A percentile compares a stretch with the other conserved stretches of the same genome.
These are phyloP conservation scores for Anoncus sp. DNA, from an alignment of 2,888 invertebrate genomes.

Conservation along the genomic window DNA sequence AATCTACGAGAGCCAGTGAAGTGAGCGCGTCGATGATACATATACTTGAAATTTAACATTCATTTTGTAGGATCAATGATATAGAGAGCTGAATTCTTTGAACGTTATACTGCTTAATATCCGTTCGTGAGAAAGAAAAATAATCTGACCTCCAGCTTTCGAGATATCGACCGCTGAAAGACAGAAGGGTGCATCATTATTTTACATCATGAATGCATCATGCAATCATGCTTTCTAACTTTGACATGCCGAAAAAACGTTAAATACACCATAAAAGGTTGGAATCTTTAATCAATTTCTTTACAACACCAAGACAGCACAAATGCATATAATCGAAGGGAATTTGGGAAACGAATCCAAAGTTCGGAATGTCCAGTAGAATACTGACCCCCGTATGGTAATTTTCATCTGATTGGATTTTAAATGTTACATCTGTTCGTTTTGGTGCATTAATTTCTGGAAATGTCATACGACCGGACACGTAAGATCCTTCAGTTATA, in stretches of 20 bases:
- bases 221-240: no score
- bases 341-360: conserved; percentile 32
- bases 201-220: no score
- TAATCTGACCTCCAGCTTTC: not conserved
- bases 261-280: no score
- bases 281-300: conserved; percentile 23
- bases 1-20: conserved; percentile 13
- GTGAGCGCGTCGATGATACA: conserved; percentile 21
- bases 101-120: not conserved
- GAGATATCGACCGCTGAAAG: not conserved
- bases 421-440: conserved; percentile 30
- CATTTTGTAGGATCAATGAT: not conserved
- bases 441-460: conserved; percentile 21
- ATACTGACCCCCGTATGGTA: conserved; percentile 20
- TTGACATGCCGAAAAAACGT: no score
- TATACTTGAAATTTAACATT: conserved; percentile 13
- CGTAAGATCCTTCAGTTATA: conserved; percentile 22
- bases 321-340: conserved; percentile 41
- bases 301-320: conserved; percentile 24
- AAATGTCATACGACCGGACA: conserved; percentile 21
- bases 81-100: not conserved
- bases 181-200: no score
- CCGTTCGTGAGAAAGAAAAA: not conserved
- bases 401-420: conserved; percentile 17
- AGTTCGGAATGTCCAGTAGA: conserved; percentile 19